Conservation (phyloP, 2,888 invertebrate species). For the Gastracanthus pulcherrimus region DNA sequence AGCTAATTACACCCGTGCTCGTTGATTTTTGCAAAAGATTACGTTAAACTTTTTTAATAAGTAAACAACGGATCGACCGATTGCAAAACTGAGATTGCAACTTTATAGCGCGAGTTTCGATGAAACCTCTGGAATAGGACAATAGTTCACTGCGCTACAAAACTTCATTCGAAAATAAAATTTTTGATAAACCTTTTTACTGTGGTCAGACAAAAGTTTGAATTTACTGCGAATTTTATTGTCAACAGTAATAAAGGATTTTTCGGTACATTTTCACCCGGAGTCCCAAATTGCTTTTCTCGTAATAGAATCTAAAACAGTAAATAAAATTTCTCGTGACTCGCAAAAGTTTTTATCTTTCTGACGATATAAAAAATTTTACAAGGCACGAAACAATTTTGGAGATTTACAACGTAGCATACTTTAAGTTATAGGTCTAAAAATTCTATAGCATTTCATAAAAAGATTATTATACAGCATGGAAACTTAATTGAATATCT, state of each 20-base stretch:
- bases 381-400: conserved; percentile 10
- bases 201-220: conserved; percentile 29
- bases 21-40: background rate
- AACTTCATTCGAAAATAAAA: conserved; percentile 35
- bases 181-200: conserved; percentile 17
- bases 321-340: conserved; percentile 32
- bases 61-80: background rate
- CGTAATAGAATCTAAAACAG: conserved; percentile 36
- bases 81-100: background rate
- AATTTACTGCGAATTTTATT: conserved; percentile 4
- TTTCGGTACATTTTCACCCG: conserved; percentile 23
- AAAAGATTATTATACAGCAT: background rate
- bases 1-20: background rate
- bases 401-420: background rate
- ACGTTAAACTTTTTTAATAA: background rate
- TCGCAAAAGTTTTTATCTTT: conserved; percentile 4
- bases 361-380: conserved; percentile 23
- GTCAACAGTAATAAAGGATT: conserved; percentile 17
- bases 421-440: background rate
- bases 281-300: conserved; percentile 12
- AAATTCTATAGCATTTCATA: background rate
- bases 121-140: background rate
- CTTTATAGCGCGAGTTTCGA: background rate
- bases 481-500: too few species aligned
- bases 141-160: background rate